Evolutionary conservation across 1,140 invertebrate genomes (phyloP), one percentile per base, ranked within the genome.

Genomic region (Physella acuta): DNA sequence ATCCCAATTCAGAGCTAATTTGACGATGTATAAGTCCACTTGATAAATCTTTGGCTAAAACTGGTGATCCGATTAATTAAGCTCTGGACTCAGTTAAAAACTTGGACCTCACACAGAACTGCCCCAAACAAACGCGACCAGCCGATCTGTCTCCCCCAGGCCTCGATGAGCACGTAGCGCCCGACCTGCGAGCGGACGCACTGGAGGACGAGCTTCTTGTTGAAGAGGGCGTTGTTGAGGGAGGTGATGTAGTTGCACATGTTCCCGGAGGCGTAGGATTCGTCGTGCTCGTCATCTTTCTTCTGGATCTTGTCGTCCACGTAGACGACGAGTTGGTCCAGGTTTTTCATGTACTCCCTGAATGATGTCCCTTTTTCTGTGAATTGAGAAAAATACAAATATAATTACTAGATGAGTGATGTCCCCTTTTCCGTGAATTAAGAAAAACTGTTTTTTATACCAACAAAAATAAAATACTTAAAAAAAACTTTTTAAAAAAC

Each of bases 91-190:
- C 71, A 75, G 49, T 65, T 68, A 59, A 73, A 75, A 44, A 75
- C 74, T 68, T 75, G 71, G 17, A 89, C 87, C 80, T 89, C 88
- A 73, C 88, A 89, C 14, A 89, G 75, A 28, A 88, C 85, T 44
- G 87, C 84, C 49, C 85, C 87, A 77, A 88, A 89, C 3, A 88
- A 76, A 68, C 84, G 79, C 65, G 83, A 86, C 84, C 86, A 88
- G 44, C 86, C 80, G 73, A 87, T 85, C n/a, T 85, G 81, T 2
- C 86, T 79, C n/a, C 88, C 87, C 70, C 82, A 85, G 0, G 87
- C 87, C 75, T 87, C 84, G 33, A 89, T 84, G 69, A 88, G 87
- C 20, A 89, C 80, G 72, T 88, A 89, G n/a, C 88, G 82, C 14
- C 87, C 88, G 24, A 76, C 80, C 26, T 86, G 77, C 11, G 78